Evolutionary conservation across 1,140 invertebrate species (phyloP).

Genomic region (Gonatopus flavifemur): DNA sequence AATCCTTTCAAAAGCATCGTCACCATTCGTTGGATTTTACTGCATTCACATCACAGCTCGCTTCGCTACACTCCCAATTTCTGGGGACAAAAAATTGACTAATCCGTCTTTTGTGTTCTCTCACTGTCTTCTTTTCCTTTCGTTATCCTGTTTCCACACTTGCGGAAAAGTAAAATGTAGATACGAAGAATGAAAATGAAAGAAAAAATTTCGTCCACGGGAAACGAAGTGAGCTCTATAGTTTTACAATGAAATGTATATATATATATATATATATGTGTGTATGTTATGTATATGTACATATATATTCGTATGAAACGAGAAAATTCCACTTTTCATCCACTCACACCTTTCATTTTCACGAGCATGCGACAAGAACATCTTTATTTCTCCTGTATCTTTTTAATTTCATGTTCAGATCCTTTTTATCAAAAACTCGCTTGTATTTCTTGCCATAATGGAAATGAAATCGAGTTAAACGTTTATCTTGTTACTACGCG

Average conservation of each 20-base stretch:
- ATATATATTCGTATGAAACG: too few species aligned
- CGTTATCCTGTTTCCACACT: constrained; percentile 7
- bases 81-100: constrained; percentile 19
- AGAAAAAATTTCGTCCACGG: background rate
- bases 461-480: too few species aligned
- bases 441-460: too few species aligned
- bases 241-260: too few species aligned
- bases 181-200: too few species aligned
- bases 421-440: too few species aligned
- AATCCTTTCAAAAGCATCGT: constrained; percentile 30
- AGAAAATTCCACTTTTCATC: constrained; percentile 12
- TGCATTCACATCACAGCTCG: background rate
- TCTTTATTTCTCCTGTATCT: too few species aligned
- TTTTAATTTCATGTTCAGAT: too few species aligned
- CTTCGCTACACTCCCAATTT: constrained; percentile 12
- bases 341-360: background rate
- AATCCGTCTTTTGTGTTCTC: constrained; percentile 27
- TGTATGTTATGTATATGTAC: too few species aligned
- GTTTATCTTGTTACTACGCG: too few species aligned
- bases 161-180: too few species aligned
- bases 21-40: constrained; percentile 20
- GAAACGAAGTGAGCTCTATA: constrained; percentile 27
- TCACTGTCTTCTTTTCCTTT: background rate
- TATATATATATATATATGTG: too few species aligned
- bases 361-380: constrained; percentile 4